phyloP scores from a whole-genome alignment of 2,113 vertebrate species.

The Gadus macrocephalus region DNA sequence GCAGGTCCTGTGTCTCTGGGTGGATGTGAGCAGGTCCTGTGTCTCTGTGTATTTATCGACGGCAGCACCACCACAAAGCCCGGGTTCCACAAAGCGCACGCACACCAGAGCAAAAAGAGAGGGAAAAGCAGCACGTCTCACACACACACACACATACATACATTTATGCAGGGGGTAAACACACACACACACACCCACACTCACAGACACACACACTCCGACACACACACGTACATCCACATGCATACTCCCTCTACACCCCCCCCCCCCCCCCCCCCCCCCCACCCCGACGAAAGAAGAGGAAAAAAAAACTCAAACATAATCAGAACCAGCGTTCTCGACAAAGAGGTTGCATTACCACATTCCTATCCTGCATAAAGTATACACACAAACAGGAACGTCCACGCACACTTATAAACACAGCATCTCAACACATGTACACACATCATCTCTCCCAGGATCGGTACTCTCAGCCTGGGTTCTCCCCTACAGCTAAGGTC shows the following conservation, averaged over 20 bases:
- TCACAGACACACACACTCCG: slow-evolving; percentile 12
- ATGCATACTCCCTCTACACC: slow-evolving; percentile 27
- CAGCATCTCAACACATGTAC: slow-evolving; percentile 4
- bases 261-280: slow-evolving; percentile 21
- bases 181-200: slow-evolving; percentile 31
- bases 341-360: slow-evolving; percentile 37
- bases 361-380: slow-evolving; percentile 45
- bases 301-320: slow-evolving; percentile 6
- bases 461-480: neutral
- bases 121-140: neutral
- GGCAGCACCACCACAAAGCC: too few relatives aligned
- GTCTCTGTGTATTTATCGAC: slow-evolving; percentile 14
- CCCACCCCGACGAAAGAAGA: slow-evolving; percentile 9
- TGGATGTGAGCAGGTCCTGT: slow-evolving; percentile 18
- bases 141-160: neutral
- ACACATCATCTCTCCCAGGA: slow-evolving; percentile 44
- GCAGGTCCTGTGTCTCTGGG: slow-evolving; percentile 6
- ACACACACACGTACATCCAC: slow-evolving; percentile 32
- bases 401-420: slow-evolving; percentile 21
- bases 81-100: too few relatives aligned
- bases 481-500: too few relatives aligned
- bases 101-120: slow-evolving; percentile 2
- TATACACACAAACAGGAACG: slow-evolving; percentile 44
- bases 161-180: slow-evolving; percentile 12
- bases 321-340: slow-evolving; percentile 44